Percentiles rank a stretch among this genome's conserved stretches.
These are phyloP conservation scores for Philereme transversata DNA, from an alignment of 2,888 invertebrate species.

Conservation along the genomic window DNA sequence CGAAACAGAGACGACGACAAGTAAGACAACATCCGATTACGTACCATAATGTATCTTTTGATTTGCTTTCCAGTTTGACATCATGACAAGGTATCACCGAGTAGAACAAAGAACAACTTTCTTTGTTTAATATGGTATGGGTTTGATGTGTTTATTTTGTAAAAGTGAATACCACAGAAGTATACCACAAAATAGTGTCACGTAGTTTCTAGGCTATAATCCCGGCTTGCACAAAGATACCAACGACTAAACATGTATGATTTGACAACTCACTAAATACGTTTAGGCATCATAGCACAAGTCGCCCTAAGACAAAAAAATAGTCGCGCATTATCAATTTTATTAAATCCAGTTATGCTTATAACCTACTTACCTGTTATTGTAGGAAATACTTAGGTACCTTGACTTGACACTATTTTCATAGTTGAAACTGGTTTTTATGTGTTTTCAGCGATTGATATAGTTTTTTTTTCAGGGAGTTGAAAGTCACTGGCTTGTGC, in stretches of 20 bases:
- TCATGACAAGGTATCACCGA: not conserved
- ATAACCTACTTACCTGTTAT: too few species aligned
- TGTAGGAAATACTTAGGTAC: too few species aligned
- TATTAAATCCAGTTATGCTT: not conserved
- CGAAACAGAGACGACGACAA: conserved; percentile 93
- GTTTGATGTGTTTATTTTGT: too few species aligned
- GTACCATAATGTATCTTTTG: conserved; percentile 24
- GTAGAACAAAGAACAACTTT: not conserved
- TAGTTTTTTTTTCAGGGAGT: conserved; percentile 56
- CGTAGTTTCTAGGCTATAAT: too few species aligned
- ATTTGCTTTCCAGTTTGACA: conserved; percentile 19
- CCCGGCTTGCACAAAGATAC: too few species aligned
- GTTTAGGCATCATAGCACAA: too few species aligned
- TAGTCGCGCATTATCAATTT: not conserved
- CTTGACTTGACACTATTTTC: not conserved
- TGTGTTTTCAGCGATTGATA: not conserved
- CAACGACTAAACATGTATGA: too few species aligned
- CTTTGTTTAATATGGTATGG: too few species aligned
- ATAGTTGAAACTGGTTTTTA: not conserved
- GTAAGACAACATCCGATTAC: conserved; percentile 73
- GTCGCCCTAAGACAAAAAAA: not conserved
- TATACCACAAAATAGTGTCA: too few species aligned
- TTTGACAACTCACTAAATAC: too few species aligned
- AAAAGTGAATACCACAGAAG: too few species aligned
- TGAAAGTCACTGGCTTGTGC: conserved; percentile 72